phyloP scores from a whole-genome alignment of 1,140 invertebrate genomes.

The Trichonephila clavata region DNA sequence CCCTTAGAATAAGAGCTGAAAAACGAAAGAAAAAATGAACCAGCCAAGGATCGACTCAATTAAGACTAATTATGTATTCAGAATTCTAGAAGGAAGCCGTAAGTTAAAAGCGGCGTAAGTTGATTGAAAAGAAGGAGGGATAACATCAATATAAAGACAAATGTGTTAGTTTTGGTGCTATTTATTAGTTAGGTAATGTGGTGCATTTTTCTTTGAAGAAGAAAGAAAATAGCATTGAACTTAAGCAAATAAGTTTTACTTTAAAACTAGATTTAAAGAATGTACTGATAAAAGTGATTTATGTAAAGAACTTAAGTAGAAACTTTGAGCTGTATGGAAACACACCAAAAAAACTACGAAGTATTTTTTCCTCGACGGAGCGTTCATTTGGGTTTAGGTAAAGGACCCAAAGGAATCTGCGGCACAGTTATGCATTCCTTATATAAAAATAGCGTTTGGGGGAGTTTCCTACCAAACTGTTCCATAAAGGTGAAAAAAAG shows the following conservation, averaged over 20 bases:
- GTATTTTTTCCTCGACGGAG: background rate
- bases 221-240: too few species aligned
- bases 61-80: background rate
- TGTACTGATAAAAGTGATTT: too few species aligned
- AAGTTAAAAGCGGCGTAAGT: background rate
- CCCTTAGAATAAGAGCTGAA: background rate
- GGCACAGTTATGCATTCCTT: constrained; percentile 6
- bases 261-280: too few species aligned
- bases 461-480: constrained; percentile 4
- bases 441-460: background rate
- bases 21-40: background rate
- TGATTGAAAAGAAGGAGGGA: too few species aligned
- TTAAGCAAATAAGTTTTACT: too few species aligned
- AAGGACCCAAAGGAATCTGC: background rate
- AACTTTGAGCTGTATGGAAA: too few species aligned
- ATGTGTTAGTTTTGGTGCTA: too few species aligned
- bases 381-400: background rate
- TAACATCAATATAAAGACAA: too few species aligned
- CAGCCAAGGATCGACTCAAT: background rate
- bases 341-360: too few species aligned
- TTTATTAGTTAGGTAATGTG: too few species aligned
- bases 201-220: too few species aligned
- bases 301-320: too few species aligned
- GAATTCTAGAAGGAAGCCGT: background rate
- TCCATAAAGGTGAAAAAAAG: constrained; percentile 33